Base-by-base conservation (phyloP, 2,797 vertebrate species). In the Neosalanx taihuensis region DNA sequence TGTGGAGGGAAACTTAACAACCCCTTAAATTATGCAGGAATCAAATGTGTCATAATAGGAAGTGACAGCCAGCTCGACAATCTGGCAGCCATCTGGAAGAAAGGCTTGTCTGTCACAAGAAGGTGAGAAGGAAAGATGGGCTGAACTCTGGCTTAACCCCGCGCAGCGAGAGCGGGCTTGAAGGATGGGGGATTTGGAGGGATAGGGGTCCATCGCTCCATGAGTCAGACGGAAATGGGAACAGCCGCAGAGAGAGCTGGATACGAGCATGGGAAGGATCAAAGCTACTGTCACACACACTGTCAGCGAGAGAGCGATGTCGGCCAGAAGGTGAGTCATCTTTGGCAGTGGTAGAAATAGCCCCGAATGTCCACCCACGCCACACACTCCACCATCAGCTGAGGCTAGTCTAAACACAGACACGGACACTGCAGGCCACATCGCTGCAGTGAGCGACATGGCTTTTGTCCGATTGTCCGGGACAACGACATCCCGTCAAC, bases 71-170 rank as follows among this genome's bases (percentile, higher is more conserved):
- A 86, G 80, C 77, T 79, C 75, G 75, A 81, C 82, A 90, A 88
- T 89, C 87, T 89, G 89, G 87, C 76, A 79, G 80, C 86, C 87
- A 91, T 89, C 86, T 90, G 85, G 89, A 89, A 87, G 82, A 88
- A 81, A 81, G 77, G 74, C 76, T 72, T 90, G 87, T 87, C 88
- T 88, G 80, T 89, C 89, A 89, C 71, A 81, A 63, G 76, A 85
- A 88, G 86, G 84, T 87, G 81, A 88, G 85, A 87, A 83, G 78
- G 77, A 88, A 61, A 73, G 74, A 82, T 74, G 79, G 41, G 76
- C 76, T 85, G 85, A 90, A 87, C 81, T 78, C 73, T 72, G 75
- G 62, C 68, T 73, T 65, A 69, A 77, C 66, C 65, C 60, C 70
- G 53, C 61, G 61, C 26, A 35, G 56, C 49, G 64, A 67, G 61